These are phyloP conservation scores for Xanthostigma xanthostigma DNA, from an alignment of 2,888 invertebrate species.

Conservation along the genomic window DNA sequence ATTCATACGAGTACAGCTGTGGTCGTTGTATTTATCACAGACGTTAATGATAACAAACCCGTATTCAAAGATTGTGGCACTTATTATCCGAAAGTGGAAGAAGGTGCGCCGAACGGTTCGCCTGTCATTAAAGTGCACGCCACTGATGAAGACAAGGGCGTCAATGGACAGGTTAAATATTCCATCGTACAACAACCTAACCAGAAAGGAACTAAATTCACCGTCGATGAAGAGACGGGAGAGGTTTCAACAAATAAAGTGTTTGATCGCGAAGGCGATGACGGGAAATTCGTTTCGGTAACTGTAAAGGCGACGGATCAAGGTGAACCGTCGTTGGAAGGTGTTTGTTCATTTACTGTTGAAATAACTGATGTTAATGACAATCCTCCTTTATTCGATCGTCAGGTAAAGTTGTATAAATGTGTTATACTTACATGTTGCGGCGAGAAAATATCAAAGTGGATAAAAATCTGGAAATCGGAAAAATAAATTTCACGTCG, in stretches of 20 bases:
- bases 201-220: conserved; percentile 89
- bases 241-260: conserved; percentile 91
- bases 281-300: conserved; percentile 90
- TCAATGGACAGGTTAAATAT: conserved; percentile 89
- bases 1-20: conserved; percentile 89
- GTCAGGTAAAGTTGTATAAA: conserved; percentile 53
- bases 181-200: conserved; percentile 94
- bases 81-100: conserved; percentile 87
- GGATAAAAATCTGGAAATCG: too few relatives aligned
- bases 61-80: conserved; percentile 87
- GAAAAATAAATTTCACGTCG: too few relatives aligned
- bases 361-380: conserved; percentile 97
- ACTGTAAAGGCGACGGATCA: conserved; percentile 97
- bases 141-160: conserved; percentile 90
- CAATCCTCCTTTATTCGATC: conserved; percentile 86
- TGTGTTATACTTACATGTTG: background rate
- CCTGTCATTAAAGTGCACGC: conserved; percentile 89
- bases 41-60: conserved; percentile 94
- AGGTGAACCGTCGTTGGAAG: conserved; percentile 93
- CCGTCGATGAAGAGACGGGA: conserved; percentile 89
- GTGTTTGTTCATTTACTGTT: conserved; percentile 96
- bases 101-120: conserved; percentile 86
- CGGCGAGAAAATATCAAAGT: too few relatives aligned
- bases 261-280: conserved; percentile 92
- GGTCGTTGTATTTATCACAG: conserved; percentile 91